These are phyloP conservation scores for Bursaphelenchus mucronatus DNA, from an alignment of 1,140 invertebrate genomes.

Conservation along the genomic window DNA sequence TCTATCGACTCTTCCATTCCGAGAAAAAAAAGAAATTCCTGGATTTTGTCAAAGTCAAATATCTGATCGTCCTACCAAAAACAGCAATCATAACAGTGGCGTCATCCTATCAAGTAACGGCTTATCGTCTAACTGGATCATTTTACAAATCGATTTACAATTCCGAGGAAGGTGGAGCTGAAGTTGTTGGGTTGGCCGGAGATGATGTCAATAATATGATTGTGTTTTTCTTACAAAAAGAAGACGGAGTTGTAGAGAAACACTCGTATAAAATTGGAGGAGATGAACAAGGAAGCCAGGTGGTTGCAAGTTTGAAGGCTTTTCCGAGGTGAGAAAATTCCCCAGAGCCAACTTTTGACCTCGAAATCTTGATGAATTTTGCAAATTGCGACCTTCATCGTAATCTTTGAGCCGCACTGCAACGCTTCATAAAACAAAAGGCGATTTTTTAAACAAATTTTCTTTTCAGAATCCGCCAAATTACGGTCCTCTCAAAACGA, in stretches of 20 bases:
- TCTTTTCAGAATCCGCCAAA: conserved; percentile 46
- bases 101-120: conserved; percentile 47
- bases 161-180: conserved; percentile 44
- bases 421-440: too few relatives aligned
- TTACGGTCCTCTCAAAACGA: conserved; percentile 43
- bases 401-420: too few relatives aligned
- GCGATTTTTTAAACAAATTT: not conserved
- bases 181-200: conserved; percentile 54
- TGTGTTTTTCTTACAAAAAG: conserved; percentile 32
- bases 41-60: conserved; percentile 41
- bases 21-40: conserved; percentile 31
- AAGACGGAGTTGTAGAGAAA: conserved; percentile 40
- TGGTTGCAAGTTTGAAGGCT: conserved; percentile 29
- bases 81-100: conserved; percentile 49
- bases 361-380: too few relatives aligned
- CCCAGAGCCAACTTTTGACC: too few relatives aligned
- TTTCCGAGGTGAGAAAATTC: conserved; percentile 31
- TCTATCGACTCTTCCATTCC: conserved; percentile 23
- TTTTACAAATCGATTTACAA: conserved; percentile 43
- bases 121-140: conserved; percentile 52
- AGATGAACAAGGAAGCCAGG: conserved; percentile 22
- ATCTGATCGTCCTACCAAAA: conserved; percentile 41
- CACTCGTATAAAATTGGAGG: conserved; percentile 33
- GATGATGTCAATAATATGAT: conserved; percentile 41
- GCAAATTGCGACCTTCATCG: too few relatives aligned